Base-by-base conservation (phyloP, 2,888 invertebrate genomes). In the Formica aserva region DNA sequence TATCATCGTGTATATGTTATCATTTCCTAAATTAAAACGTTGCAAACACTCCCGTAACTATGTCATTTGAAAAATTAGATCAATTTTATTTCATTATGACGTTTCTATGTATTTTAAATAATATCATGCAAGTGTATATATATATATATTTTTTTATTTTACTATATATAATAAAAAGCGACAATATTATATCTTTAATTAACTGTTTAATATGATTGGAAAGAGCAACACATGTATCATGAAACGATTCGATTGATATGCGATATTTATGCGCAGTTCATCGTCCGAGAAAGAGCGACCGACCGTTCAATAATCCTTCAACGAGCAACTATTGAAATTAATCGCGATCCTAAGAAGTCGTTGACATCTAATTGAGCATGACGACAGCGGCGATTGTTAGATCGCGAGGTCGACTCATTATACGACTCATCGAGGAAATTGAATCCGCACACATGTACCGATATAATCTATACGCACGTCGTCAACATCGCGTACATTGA, bases 261-360 rank as follows among this genome's bases (percentile, higher is more conserved):
- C 48, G 4, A 26, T 76, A 76, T 52, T 52, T 76, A 65, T 55
- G 22, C 15, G 13, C 32, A 18, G n/a, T 22, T n/a, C 3, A 60
- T 11, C 13, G 38, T 57, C 60, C 45, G 26, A 22, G 18, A 71
- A 45, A 45, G 57, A 78, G 11, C n/a, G 32, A 45, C 0, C 11
- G 22, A 60, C 18, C 78, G 38, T 72, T 72, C 26, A 74, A 80
- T 60, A 60, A 26, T 71, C 35, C 32, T 78, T 26, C 60, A 18
- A 60, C 26, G 74, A 80, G 78, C 66, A 83, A 78, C 82, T 72
- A 84, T 90, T 85, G 85, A 90, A 90, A 90, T 89, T 87, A 89
- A 89, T 85, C 87, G 84, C 60, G 62, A 84, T 75, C 72, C 78
- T 80, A 71, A 80, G 78, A 78, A 78, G 71, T 78, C 78, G 78